Percentiles rank a stretch among this genome's conserved stretches.
Conservation (phyloP, 2,797 vertebrate genomes). For the Sebastes diaconus region DNA sequence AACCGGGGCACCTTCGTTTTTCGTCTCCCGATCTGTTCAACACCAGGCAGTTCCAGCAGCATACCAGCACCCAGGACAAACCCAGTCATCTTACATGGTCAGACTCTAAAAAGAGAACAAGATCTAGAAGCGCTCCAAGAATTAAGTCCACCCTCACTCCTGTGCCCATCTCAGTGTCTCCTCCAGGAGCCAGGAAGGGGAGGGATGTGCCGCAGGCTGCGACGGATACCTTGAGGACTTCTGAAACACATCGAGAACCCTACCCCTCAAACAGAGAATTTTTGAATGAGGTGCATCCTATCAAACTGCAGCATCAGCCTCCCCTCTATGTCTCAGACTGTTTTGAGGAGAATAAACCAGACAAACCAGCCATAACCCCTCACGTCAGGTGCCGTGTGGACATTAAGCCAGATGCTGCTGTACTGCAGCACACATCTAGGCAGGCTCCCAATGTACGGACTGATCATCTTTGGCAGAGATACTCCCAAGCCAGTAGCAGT, state of each 20-base stretch:
- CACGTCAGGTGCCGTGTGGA: constrained; percentile 95
- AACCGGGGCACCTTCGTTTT: constrained; percentile 82
- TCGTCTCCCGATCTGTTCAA: constrained; percentile 83
- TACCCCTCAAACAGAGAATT: constrained; percentile 83
- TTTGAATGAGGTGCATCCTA: constrained; percentile 96
- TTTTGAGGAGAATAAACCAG: constrained; percentile 78
- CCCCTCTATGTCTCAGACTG: constrained; percentile 90
- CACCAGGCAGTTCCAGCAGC: constrained; percentile 77
- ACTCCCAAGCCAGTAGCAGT: constrained; percentile 78
- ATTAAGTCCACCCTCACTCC: constrained; percentile 86
- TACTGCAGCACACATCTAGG: constrained; percentile 87
- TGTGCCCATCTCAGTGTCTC: constrained; percentile 85
- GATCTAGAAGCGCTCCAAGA: constrained; percentile 91
- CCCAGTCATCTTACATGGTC: constrained; percentile 76
- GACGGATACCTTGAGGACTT: constrained; percentile 75
- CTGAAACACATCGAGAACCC: constrained; percentile 80
- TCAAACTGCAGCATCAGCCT: constrained; percentile 93
- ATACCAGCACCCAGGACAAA: constrained; percentile 68
- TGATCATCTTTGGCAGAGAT: constrained; percentile 84
- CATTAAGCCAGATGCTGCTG: constrained; percentile 93
- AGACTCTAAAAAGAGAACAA: constrained; percentile 86
- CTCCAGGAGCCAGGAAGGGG: constrained; percentile 77
- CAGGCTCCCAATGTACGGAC: constrained; percentile 72
- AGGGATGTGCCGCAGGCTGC: constrained; percentile 78
- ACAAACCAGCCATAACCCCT: constrained; percentile 83